Evolutionary conservation across 2,888 invertebrate genomes (phyloP).

Genomic region (Patella pellucida): DNA sequence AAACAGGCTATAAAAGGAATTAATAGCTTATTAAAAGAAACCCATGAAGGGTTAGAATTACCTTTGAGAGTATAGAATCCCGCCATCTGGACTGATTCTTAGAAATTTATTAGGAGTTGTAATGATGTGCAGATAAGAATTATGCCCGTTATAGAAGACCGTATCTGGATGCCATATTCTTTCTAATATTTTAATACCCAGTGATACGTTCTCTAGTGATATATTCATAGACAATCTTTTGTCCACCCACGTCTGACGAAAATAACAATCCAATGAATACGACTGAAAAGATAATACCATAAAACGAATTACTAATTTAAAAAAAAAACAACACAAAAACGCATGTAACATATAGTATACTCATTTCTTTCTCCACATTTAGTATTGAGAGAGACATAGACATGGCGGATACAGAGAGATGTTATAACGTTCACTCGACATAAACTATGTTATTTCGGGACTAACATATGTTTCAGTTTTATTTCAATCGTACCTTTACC

Average conservation of each 20-base stretch:
- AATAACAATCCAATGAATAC: slow-evolving; percentile 89
- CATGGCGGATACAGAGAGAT: too few species aligned
- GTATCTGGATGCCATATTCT: slow-evolving; percentile 97
- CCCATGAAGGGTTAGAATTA: slow-evolving; percentile 67
- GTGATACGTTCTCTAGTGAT: slow-evolving; percentile 74
- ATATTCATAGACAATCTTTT: slow-evolving; percentile 76
- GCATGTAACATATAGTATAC: too few species aligned
- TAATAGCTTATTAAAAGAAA: neutral
- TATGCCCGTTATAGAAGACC: slow-evolving; percentile 74
- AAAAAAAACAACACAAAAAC: too few species aligned
- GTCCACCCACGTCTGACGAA: slow-evolving; percentile 90
- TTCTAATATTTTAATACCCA: slow-evolving; percentile 87
- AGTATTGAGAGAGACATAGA: too few species aligned
- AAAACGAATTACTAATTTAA: too few species aligned
- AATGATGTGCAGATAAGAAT: slow-evolving; percentile 92
- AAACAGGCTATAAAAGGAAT: too few species aligned
- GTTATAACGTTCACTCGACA: too few species aligned
- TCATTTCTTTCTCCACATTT: too few species aligned
- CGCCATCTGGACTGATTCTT: slow-evolving; percentile 89
- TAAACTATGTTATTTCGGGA: too few species aligned
- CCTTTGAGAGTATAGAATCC: slow-evolving; percentile 95
- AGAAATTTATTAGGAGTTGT: slow-evolving; percentile 94
- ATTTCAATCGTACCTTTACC: too few species aligned
- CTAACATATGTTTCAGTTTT: too few species aligned
- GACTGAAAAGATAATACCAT: slow-evolving; percentile 74